Conservation (phyloP, 2,113 vertebrate species). For the Seriola dumerili region DNA sequence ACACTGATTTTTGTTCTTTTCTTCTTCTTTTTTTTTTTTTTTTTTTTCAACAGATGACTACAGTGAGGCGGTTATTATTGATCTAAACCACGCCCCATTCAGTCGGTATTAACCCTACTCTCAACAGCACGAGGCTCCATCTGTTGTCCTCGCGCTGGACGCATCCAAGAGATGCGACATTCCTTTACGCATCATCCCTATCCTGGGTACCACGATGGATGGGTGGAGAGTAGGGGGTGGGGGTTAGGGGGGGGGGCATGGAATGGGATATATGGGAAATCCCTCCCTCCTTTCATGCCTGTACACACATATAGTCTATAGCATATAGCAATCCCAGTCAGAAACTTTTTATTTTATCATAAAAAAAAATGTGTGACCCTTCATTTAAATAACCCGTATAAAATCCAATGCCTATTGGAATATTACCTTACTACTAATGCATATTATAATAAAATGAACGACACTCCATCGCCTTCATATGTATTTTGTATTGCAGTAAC, state of each 20-base stretch:
- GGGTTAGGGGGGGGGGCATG: not conserved
- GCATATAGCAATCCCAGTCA: not conserved
- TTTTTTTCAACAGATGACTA: constrained; percentile 53
- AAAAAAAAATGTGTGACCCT: not conserved
- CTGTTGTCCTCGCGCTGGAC: constrained; percentile 34
- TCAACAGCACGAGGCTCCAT: constrained; percentile 44
- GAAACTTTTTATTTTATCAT: not conserved
- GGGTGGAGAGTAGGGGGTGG: not conserved
- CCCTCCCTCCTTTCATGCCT: not conserved
- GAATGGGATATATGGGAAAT: not conserved
- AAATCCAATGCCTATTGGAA: not conserved
- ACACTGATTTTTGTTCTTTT: constrained; percentile 24
- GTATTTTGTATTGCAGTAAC: not conserved
- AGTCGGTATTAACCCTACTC: constrained; percentile 77
- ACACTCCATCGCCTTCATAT: no score
- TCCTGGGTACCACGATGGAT: constrained; percentile 35
- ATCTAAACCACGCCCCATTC: constrained; percentile 81
- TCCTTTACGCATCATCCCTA: constrained; percentile 59
- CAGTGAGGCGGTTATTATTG: constrained; percentile 64
- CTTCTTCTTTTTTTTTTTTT: not conserved
- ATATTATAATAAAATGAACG: not conserved
- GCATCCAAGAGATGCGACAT: constrained; percentile 61
- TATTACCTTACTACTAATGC: not conserved
- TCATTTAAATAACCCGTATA: not conserved
- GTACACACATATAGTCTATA: not conserved